These are phyloP conservation scores for Tolmerus cingulatus DNA, from an alignment of 2,888 invertebrate genomes.

Conservation along the genomic window DNA sequence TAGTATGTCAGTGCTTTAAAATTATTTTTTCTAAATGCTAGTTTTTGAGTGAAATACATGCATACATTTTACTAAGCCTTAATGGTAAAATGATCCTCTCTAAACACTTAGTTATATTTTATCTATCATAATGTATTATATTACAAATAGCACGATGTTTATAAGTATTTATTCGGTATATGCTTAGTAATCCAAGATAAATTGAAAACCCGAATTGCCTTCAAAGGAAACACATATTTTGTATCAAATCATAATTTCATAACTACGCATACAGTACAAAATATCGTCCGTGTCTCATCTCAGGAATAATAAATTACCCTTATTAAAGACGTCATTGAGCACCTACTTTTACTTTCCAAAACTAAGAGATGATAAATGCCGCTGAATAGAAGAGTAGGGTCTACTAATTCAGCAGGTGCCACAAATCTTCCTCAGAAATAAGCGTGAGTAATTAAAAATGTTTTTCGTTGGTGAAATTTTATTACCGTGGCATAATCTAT, in stretches of 20 bases:
- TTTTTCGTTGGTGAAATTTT: constrained; percentile 11
- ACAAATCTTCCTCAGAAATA: neutral
- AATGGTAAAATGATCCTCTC: no score
- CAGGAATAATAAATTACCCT: neutral
- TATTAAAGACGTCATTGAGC: neutral
- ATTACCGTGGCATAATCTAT: neutral
- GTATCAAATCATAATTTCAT: neutral
- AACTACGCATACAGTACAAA: neutral
- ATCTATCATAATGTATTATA: no score
- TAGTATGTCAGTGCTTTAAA: no score
- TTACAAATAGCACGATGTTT: no score
- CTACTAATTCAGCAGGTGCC: neutral
- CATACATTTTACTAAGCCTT: no score
- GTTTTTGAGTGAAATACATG: no score
- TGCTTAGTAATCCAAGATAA: neutral
- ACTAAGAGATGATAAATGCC: neutral
- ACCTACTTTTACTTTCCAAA: constrained; percentile 15
- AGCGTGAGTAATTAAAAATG: constrained; percentile 2
- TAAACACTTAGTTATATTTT: no score
- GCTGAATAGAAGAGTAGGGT: neutral
- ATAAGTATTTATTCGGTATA: neutral
- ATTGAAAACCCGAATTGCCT: neutral
- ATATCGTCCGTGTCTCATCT: neutral
- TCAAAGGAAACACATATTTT: neutral
- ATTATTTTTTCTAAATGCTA: no score